A percentile compares a stretch with the other conserved stretches of the same genome.
These are phyloP conservation scores for Xanthostigma xanthostigma DNA, from an alignment of 2,888 invertebrate genomes.

Conservation along the genomic window DNA sequence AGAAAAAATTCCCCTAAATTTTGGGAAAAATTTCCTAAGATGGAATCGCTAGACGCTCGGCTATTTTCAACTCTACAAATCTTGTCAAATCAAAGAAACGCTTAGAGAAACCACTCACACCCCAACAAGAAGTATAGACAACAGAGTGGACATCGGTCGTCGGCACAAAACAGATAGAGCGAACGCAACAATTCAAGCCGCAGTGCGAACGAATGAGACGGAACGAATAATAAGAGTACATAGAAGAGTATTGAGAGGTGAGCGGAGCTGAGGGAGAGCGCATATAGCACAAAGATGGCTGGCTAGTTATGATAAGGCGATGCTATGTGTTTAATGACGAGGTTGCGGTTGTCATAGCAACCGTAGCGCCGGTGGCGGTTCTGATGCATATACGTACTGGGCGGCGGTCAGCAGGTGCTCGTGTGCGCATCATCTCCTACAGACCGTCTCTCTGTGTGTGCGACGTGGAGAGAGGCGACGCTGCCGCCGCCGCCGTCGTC, in stretches of 20 bases:
- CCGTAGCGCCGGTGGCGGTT: constrained; percentile 34
- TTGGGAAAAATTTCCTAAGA: too few species aligned
- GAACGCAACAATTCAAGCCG: background rate
- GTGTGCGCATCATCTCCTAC: background rate
- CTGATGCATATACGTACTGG: constrained; percentile 19
- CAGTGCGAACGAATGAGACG: background rate
- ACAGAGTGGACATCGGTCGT: too few species aligned
- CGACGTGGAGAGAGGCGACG: background rate
- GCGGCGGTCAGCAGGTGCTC: constrained; percentile 18
- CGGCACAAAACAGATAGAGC: too few species aligned
- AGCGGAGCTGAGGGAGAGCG: constrained; percentile 14
- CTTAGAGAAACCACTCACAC: too few species aligned
- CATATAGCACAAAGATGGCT: constrained; percentile 22
- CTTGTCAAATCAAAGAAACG: too few species aligned
- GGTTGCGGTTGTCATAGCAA: constrained; percentile 32
- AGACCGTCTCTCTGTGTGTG: background rate
- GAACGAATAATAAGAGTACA: background rate
- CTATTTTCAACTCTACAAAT: too few species aligned
- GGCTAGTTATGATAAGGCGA: constrained; percentile 39
- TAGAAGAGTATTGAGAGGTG: constrained; percentile 28
- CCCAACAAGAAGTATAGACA: too few species aligned
- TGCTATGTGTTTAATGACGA: constrained; percentile 33
- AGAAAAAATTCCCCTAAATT: too few species aligned
- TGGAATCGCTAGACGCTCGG: too few species aligned
- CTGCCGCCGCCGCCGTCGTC: constrained; percentile 2